phyloP scores from a whole-genome alignment of 1,140 invertebrate species.

The Plectus sambesii region DNA sequence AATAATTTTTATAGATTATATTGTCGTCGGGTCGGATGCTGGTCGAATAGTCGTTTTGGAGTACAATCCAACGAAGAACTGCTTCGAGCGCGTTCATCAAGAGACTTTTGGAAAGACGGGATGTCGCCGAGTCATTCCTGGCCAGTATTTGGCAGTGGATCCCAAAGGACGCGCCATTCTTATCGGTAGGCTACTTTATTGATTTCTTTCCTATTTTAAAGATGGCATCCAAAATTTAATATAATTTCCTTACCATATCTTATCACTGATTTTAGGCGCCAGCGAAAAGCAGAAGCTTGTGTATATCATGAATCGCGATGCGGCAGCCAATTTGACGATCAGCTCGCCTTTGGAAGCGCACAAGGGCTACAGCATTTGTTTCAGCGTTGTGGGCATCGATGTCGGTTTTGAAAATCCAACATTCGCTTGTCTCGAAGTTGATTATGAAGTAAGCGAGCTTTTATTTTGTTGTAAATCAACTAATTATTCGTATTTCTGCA shows the following conservation, averaged over 20 bases:
- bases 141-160: constrained; percentile 95
- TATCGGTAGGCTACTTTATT: constrained; percentile 62
- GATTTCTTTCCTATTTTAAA: constrained; percentile 6
- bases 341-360: constrained; percentile 97
- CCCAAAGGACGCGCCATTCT: constrained; percentile 96
- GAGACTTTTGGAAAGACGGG: constrained; percentile 99
- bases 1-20: constrained; percentile 64
- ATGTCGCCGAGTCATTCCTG: constrained; percentile 90
- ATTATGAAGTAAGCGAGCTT: constrained; percentile 72
- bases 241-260: no score
- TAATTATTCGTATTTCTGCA: no score
- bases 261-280: constrained; percentile 58
- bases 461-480: no score
- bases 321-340: constrained; percentile 88
- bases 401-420: constrained; percentile 98
- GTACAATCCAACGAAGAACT: constrained; percentile 83
- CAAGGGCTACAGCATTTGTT: constrained; percentile 96
- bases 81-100: constrained; percentile 83
- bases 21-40: constrained; percentile 93
- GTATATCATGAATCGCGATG: constrained; percentile 95
- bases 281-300: constrained; percentile 98
- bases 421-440: constrained; percentile 98
- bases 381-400: constrained; percentile 96
- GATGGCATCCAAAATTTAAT: no score
- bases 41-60: constrained; percentile 97